These are phyloP conservation scores for Drosophila infuscata DNA, from an alignment of 2,888 invertebrate genomes.

Conservation along the genomic window DNA sequence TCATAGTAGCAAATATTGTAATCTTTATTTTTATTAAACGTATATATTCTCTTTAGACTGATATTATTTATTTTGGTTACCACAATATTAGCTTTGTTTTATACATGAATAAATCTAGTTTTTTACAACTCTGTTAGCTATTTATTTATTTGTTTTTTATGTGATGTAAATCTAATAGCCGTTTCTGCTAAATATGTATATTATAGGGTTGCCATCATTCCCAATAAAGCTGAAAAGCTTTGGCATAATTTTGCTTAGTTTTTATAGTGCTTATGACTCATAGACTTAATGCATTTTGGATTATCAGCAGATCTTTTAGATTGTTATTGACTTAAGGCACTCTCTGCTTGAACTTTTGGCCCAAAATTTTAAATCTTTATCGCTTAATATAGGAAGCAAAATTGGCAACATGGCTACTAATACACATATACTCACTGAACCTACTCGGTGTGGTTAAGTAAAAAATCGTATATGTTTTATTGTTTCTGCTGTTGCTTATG, in stretches of 20 bases:
- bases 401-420: neutral
- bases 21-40: neutral
- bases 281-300: neutral
- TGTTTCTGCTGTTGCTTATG: conserved; percentile 3
- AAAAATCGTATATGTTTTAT: neutral
- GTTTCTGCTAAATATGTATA: neutral
- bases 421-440: neutral
- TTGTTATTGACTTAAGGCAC: neutral
- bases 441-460: neutral
- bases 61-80: neutral
- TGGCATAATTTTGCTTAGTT: neutral
- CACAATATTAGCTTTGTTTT: neutral
- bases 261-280: neutral
- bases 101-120: neutral
- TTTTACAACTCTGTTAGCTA: neutral
- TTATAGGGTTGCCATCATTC: neutral
- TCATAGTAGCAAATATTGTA: neutral
- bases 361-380: neutral
- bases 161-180: neutral
- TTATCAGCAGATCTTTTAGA: neutral
- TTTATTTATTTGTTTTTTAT: neutral
- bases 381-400: neutral
- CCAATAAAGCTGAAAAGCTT: neutral
- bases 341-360: neutral
- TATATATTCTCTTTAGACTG: neutral